phyloP scores from a whole-genome alignment of 92 coral and sea anemone genomes.

The Porites divaricata region DNA sequence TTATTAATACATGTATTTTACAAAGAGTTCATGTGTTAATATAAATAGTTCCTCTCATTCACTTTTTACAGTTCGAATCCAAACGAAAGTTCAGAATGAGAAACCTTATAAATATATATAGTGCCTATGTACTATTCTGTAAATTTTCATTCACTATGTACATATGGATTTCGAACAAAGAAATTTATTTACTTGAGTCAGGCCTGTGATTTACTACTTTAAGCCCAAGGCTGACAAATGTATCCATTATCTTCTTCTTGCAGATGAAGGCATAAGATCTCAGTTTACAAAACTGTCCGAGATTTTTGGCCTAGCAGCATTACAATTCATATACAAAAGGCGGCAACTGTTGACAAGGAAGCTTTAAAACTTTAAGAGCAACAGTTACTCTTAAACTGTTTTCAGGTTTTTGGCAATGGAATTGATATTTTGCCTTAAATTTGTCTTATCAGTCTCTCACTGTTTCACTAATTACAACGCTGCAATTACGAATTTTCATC shows the following conservation, averaged over 20 bases:
- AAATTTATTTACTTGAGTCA: not conserved
- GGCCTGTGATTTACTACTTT: not conserved
- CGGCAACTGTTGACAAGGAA: not conserved
- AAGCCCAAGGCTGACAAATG: not conserved
- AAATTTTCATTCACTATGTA: not conserved
- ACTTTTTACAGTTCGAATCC: not conserved
- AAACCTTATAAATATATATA: conserved; percentile 15
- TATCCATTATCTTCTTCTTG: not conserved
- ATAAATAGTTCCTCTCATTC: conserved; percentile 9
- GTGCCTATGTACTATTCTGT: not conserved
- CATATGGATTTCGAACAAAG: not conserved
- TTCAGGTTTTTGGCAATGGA: not conserved
- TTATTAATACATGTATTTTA: conserved; percentile 19
- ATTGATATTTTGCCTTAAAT: not conserved
- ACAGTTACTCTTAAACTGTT: not conserved
- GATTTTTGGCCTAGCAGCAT: too few relatives aligned
- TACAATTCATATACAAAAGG: not conserved
- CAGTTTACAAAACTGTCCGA: too few relatives aligned
- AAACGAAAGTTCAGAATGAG: not conserved
- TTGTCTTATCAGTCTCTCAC: not conserved
- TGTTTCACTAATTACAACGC: not conserved
- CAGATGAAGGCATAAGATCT: too few relatives aligned
- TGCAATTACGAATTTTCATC: not conserved
- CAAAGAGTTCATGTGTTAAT: conserved; percentile 26
- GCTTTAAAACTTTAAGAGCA: not conserved